A percentile compares a stretch with the other conserved stretches of the same genome.
These are phyloP conservation scores for Agelastica alni DNA, from an alignment of 2,888 invertebrate species.

Conservation along the genomic window DNA sequence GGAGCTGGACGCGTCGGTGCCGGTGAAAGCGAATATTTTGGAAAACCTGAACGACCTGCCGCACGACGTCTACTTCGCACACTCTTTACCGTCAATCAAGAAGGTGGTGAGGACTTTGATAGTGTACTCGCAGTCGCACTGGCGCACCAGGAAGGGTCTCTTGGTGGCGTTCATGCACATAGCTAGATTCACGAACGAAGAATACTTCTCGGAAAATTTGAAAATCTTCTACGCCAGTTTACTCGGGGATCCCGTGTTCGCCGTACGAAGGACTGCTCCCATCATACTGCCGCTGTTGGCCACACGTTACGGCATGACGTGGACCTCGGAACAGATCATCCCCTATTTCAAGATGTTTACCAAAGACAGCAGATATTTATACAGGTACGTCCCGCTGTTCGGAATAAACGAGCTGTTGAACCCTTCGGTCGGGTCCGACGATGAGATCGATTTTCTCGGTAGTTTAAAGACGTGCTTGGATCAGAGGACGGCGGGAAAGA, in stretches of 20 bases:
- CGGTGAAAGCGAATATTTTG: conserved; percentile 49
- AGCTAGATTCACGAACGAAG: conserved; percentile 43
- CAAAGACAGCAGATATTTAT: conserved; percentile 48
- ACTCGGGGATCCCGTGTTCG: conserved; percentile 49
- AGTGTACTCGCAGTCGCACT: conserved; percentile 46
- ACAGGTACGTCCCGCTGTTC: conserved; percentile 48
- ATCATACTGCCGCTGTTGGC: conserved; percentile 50
- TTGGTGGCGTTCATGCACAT: conserved; percentile 50
- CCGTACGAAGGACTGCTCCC: conserved; percentile 49
- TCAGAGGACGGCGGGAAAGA: conserved; percentile 25
- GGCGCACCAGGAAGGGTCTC: conserved; percentile 51
- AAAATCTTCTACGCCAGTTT: conserved; percentile 48
- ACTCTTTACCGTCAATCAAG: conserved; percentile 42
- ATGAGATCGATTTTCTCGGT: conserved; percentile 35
- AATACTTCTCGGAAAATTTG: conserved; percentile 49
- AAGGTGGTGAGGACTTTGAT: conserved; percentile 47
- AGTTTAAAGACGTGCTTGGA: conserved; percentile 33
- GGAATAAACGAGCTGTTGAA: conserved; percentile 50
- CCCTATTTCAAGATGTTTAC: conserved; percentile 45
- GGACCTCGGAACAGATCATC: conserved; percentile 46
- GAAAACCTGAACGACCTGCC: conserved; percentile 49
- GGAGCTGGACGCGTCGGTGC: conserved; percentile 45
- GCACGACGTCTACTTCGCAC: conserved; percentile 43
- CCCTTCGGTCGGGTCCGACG: conserved; percentile 41
- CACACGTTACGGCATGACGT: conserved; percentile 50